Base-by-base conservation (phyloP, 1,140 invertebrate genomes). In the Papilio polytes region DNA sequence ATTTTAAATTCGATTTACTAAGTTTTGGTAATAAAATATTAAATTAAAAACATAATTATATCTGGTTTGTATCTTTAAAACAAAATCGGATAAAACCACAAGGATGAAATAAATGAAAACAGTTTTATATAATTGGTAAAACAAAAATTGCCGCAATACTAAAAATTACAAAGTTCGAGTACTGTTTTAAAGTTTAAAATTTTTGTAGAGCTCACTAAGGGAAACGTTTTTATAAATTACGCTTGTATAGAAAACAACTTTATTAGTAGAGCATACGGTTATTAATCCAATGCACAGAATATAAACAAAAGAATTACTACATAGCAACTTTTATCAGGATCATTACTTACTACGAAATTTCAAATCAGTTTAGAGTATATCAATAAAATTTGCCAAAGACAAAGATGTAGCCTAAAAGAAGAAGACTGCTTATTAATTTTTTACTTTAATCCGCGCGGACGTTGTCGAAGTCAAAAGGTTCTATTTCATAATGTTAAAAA, bases 151-250 rank as follows among this genome's bases (percentile, higher is more conserved):
- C 20, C 10, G 56, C 56, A 63, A 20, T 12, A 63, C 20, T 63
- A 63, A 63, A 59, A 63, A 63, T 63, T 26, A 22, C 56, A 63
- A 63, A 63, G 56, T 22, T 63, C 22, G 20, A 63, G 20, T 63
- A 63, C 56, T 63, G 20, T 63, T 63, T n/a, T 63, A 63, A 26
- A 63, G 56, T 63, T 63, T 20, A 22, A 63, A 20, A 63, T 12
- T 63, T n/a, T 63, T 63, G 6, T 59, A 20, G 20, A 22, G 56
- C 9, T 26, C 20, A 63, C 20, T 63, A 22, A 26, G n/a, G 10
- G 56, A 63, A 63, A 63, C n/a, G 20, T 12, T 63, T 26, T 22
- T 22, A 26, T 20, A 26, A 63, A 63, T 56, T 56, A 22, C 9
- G 56, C 56, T 22, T 8, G 20, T 10, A 63, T 26, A 12, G 13